Evolutionary conservation across 2,888 invertebrate genomes (phyloP).

Genomic region (Anthrax anthrax): DNA sequence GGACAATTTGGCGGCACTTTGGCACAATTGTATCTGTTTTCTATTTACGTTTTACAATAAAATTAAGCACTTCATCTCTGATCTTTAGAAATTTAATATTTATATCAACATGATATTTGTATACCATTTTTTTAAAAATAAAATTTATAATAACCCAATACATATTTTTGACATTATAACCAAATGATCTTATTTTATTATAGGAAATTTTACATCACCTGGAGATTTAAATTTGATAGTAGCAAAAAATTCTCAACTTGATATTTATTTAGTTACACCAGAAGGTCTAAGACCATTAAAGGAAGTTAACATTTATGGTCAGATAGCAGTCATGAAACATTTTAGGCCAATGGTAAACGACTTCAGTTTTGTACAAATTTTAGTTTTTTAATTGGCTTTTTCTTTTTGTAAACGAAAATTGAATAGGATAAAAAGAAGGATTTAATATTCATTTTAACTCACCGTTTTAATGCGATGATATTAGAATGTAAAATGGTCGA

Average conservation of each 20-base stretch:
- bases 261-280: slow-evolving; percentile 90
- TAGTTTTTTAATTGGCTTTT: neutral
- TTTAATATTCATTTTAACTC: slow-evolving; percentile 82
- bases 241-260: slow-evolving; percentile 85
- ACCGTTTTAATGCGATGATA: slow-evolving; percentile 94
- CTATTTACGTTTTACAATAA: too few species aligned
- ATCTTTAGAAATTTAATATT: too few species aligned
- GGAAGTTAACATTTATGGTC: slow-evolving; percentile 89
- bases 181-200: too few species aligned
- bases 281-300: slow-evolving; percentile 90
- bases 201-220: slow-evolving; percentile 91
- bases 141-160: too few species aligned
- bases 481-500: slow-evolving; percentile 70
- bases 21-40: too few species aligned
- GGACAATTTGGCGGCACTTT: too few species aligned
- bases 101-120: too few species aligned
- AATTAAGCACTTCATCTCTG: too few species aligned
- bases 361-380: neutral
- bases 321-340: slow-evolving; percentile 86
- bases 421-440: slow-evolving; percentile 78
- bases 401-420: neutral
- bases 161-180: too few species aligned
- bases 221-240: slow-evolving; percentile 89
- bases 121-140: too few species aligned
- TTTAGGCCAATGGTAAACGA: slow-evolving; percentile 71